A percentile compares a stretch with the other conserved stretches of the same genome.
Evolutionary conservation across 1,140 invertebrate species (phyloP).

Genomic region (Vanessa tameamea): DNA sequence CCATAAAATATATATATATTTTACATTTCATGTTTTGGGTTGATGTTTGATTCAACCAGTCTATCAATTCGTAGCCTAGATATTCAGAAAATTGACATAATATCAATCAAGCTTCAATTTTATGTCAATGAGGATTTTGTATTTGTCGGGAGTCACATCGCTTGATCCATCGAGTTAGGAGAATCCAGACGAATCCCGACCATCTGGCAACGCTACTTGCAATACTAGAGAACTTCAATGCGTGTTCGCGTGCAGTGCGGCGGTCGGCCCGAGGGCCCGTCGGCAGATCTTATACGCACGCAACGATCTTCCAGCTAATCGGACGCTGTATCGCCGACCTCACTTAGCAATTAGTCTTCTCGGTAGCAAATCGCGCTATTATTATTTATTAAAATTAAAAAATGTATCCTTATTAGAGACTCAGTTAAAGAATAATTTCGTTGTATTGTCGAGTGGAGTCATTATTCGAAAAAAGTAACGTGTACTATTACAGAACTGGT

Average conservation of each 20-base stretch:
- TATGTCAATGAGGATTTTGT: no score
- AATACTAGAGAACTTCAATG: conserved; percentile 16
- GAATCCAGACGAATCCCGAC: no score
- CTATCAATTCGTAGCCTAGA: no score
- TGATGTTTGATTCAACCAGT: no score
- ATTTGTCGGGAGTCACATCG: no score
- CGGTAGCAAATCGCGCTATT: conserved; percentile 52
- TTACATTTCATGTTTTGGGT: no score
- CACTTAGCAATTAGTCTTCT: conserved; percentile 67
- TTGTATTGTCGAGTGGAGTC: no score
- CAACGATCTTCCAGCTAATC: conserved; percentile 69
- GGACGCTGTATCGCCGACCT: conserved; percentile 54
- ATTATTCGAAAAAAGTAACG: neutral
- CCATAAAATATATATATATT: no score
- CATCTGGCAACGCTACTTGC: neutral
- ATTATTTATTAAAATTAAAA: conserved; percentile 29
- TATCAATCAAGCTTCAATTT: no score
- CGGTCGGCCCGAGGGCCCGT: conserved; percentile 43
- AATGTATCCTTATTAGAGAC: conserved; percentile 20
- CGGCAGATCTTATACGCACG: conserved; percentile 58
- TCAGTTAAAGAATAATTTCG: neutral
- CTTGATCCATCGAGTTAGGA: no score
- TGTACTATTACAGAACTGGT: conserved; percentile 36
- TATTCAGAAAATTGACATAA: no score
- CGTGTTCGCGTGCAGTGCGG: conserved; percentile 36